phyloP scores from a whole-genome alignment of 2,113 vertebrate genomes.

The Scopus umbretta region DNA sequence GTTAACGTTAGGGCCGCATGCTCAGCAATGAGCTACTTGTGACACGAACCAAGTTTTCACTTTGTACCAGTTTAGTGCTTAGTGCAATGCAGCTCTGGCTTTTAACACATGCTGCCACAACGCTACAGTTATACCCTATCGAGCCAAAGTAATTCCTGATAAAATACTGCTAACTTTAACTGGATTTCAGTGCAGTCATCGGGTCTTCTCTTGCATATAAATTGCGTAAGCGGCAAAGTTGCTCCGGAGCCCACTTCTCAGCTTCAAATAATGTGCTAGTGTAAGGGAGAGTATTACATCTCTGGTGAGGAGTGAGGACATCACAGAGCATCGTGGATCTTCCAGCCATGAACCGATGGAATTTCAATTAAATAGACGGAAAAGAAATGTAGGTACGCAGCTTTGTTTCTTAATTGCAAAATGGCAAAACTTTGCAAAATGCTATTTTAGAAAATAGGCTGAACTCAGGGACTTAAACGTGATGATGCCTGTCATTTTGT shows the following conservation, averaged over 20 bases:
- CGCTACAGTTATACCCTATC: neutral
- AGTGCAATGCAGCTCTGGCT: neutral
- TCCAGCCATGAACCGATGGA: neutral
- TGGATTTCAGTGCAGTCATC: neutral
- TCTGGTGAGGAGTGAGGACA: neutral
- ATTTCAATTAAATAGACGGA: neutral
- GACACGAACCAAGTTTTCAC: neutral
- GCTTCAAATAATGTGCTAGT: neutral
- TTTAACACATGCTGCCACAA: neutral
- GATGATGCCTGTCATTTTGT: neutral
- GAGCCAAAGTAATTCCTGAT: neutral
- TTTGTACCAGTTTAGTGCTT: neutral
- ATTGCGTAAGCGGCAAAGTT: neutral
- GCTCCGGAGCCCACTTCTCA: neutral
- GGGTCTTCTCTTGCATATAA: neutral
- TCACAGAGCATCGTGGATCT: neutral
- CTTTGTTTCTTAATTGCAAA: neutral
- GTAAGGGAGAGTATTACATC: neutral
- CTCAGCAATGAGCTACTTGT: neutral
- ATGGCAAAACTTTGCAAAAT: neutral
- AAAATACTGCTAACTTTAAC: neutral
- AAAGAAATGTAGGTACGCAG: neutral
- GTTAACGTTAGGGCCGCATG: neutral
- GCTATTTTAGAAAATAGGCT: neutral
- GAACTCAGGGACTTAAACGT: neutral